Base-by-base conservation (phyloP, 2,888 invertebrate genomes). In the Busseola fusca region DNA sequence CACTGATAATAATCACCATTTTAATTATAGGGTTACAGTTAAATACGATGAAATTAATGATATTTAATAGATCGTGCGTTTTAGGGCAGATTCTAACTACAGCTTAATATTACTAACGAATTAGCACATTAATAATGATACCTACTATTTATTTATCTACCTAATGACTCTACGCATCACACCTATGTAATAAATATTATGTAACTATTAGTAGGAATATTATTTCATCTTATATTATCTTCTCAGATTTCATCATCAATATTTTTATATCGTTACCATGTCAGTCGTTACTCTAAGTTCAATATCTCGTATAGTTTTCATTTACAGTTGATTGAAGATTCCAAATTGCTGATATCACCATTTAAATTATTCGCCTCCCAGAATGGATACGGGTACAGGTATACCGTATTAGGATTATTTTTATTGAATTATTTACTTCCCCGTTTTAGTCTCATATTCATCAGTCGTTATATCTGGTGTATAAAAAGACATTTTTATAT, bases 121-220 rank as follows among this genome's bases (percentile, higher is more conserved):
- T 90, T 90, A 91, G 91, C 90, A 92, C 90, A 91, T 88, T 86
- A 85, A 90, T 87, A 85, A 72, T 86, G 74, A 84, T 84, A 85
- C 81, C 84, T 87, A 87, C 78, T 76, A 75, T 60, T 48, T 74
- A 60, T 80, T 78, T 80, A 78, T 81, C 81, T 79, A 80, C 58
- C 77, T 87, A 87, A 75, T 83, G 62, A 80, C 64, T 80, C 91
- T 91, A 91, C 87, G 70, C 79, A 86, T 81, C 88, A 90, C 89
- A 87, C 82, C 87, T 88, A 90, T 82, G 75, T 84, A 75, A 82
- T 86, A 84, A 76, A 84, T 73, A 63, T 74, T 78, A 82, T 84
- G 79, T 85, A 84, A 77, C 83, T 84, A 86, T 84, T 88, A 87
- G 84, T 91, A 91, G 90, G 91, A 92, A 91, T 91, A 90, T 84